Base-by-base conservation (phyloP, 2,888 invertebrate genomes). In the Scrobipalpa atriplicella region DNA sequence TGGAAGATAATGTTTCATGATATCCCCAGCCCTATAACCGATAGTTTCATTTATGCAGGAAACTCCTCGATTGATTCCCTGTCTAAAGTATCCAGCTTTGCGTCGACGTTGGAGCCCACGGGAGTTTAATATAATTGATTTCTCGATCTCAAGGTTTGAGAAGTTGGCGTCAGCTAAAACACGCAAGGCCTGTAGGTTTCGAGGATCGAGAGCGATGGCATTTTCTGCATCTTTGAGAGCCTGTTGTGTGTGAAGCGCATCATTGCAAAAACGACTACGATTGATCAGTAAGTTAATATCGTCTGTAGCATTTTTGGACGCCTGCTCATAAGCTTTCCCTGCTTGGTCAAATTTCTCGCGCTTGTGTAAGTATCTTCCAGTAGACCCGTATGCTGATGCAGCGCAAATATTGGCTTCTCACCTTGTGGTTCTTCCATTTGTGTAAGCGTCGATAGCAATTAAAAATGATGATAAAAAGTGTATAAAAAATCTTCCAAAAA, bases 1-100 rank as follows among this genome's bases (percentile, higher is more conserved):
- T 19, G 92, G 88, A 54, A 90, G 72, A 67, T 91, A 90, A 54
- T 92, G 88, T 39, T 86, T 62, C 90, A 92, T 87, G 1, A 92
- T 88, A 70, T 77, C 84, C 1, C 92, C 92, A 1, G 91, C 88
- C 64, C 90, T 89, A 2, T 72, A 67, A 16, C 92, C 92, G 6
- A 92, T 85, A 69, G 90, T 91, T 70, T 92, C 91, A 76, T 92
- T 88, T 68, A 92, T 89, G 9, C 91, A 92, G 76, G 91, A 90
- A 1, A 85, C 65, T 2, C 92, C 91, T 75, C 91, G 90, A 72
- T 86, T 89, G 19, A 90, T 89, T 13, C 92, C 91, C 73, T 90
- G 91, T 60, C 75, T 82, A 70, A 92, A 92, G 71, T 92, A 92
- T 0, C 88, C 87, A 1, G 92, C 92, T 69, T 91, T 89, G 5